Conservation (phyloP, 2,797 vertebrate genomes). For the Phaenicophaeus curvirostris region DNA sequence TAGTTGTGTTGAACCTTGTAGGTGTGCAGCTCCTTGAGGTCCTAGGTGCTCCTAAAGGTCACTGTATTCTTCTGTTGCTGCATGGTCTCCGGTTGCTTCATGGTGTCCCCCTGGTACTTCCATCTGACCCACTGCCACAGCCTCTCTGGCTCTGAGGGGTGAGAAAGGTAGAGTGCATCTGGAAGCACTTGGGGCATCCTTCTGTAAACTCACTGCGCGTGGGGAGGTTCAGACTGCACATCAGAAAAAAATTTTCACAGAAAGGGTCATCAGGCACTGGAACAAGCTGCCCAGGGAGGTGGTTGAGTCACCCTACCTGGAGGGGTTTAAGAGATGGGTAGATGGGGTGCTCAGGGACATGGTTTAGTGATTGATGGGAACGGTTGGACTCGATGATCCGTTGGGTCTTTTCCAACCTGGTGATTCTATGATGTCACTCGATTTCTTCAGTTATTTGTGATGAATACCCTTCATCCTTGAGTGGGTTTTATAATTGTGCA, state of each 20-base stretch:
- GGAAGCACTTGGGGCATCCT: not conserved
- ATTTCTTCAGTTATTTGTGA: not conserved
- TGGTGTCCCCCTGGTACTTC: not conserved
- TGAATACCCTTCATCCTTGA: not conserved
- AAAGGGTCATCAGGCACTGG: too few relatives aligned
- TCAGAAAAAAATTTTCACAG: too few relatives aligned
- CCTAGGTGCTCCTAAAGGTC: not conserved
- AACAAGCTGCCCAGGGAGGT: too few relatives aligned
- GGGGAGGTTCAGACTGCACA: too few relatives aligned
- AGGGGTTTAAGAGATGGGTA: too few relatives aligned
- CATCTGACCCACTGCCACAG: not conserved
- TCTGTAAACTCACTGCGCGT: not conserved
- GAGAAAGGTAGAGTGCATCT: not conserved
- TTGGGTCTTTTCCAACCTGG: too few relatives aligned
- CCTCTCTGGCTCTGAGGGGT: not conserved
- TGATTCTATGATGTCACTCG: not conserved
- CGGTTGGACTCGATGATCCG: too few relatives aligned
- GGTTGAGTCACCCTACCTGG: too few relatives aligned
- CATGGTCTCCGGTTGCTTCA: not conserved
- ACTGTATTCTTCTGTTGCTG: not conserved
- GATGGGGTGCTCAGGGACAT: too few relatives aligned
- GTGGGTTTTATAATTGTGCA: not conserved
- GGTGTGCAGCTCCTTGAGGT: not conserved
- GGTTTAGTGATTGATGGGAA: too few relatives aligned
- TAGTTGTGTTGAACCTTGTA: not conserved